Conservation (phyloP, 2,888 invertebrate genomes). For the Amaurobius ferox region DNA sequence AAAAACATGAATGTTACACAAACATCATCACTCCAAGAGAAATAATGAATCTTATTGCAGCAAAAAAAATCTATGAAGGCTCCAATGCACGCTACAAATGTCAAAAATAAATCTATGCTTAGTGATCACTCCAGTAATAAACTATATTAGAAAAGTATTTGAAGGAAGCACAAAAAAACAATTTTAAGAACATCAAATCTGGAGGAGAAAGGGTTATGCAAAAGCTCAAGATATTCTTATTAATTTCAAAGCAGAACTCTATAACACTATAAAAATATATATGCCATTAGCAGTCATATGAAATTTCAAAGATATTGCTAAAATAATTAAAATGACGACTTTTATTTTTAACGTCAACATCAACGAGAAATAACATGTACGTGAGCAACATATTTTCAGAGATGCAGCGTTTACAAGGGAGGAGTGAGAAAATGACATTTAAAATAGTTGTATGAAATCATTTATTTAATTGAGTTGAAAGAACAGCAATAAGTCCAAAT, state of each 20-base stretch:
- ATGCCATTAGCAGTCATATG: slow-evolving; percentile 36
- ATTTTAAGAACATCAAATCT: slow-evolving; percentile 1
- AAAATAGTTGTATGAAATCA: slow-evolving; percentile 50
- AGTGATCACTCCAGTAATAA: slow-evolving; percentile 14
- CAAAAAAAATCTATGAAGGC: slow-evolving; percentile 16
- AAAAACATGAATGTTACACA: slow-evolving; percentile 32
- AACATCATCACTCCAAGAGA: slow-evolving; percentile 32
- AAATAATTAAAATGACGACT: slow-evolving; percentile 37
- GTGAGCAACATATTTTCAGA: slow-evolving; percentile 43
- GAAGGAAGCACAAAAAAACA: slow-evolving; percentile 13
- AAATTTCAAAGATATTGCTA: slow-evolving; percentile 45
- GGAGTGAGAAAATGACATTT: slow-evolving; percentile 44
- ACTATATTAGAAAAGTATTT: slow-evolving; percentile 20
- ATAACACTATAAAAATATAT: slow-evolving; percentile 68
- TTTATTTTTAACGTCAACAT: slow-evolving; percentile 35
- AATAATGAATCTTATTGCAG: slow-evolving; percentile 24
- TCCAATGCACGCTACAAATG: slow-evolving; percentile 29
- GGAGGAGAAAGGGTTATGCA: not conserved
- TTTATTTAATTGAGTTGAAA: slow-evolving; percentile 20
- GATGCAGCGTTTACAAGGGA: slow-evolving; percentile 28
- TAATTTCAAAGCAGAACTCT: slow-evolving; percentile 33
- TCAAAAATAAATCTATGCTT: slow-evolving; percentile 18
- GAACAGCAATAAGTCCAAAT: slow-evolving; percentile 33
- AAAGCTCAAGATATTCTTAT: slow-evolving; percentile 10
- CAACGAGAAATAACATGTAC: slow-evolving; percentile 45